Conservation (phyloP, 2,888 invertebrate genomes). For the Schizotus pectinicornis region DNA sequence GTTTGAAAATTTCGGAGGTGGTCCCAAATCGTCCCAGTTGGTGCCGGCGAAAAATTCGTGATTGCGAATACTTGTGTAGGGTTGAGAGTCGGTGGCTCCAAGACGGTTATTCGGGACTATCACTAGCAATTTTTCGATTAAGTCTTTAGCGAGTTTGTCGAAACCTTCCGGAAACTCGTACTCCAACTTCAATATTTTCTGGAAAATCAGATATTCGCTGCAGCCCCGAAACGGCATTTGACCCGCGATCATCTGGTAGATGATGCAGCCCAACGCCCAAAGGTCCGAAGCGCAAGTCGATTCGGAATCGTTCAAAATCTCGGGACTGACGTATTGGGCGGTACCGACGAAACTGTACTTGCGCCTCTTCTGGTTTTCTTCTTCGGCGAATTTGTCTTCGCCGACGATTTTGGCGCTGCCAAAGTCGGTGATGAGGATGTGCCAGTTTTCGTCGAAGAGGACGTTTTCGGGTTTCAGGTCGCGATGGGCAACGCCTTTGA, state of each 20-base stretch:
- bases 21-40: slow-evolving; percentile 82
- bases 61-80: slow-evolving; percentile 81
- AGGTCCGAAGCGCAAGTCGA: slow-evolving; percentile 85
- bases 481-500: slow-evolving; percentile 88
- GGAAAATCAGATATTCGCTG: slow-evolving; percentile 95
- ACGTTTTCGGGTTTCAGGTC: slow-evolving; percentile 99
- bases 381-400: slow-evolving; percentile 48
- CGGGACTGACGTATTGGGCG: slow-evolving; percentile 98
- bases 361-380: slow-evolving; percentile 61
- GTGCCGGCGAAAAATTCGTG: slow-evolving; percentile 88
- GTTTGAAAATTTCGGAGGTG: slow-evolving; percentile 83
- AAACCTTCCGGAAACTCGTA: slow-evolving; percentile 95
- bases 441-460: slow-evolving; percentile 92
- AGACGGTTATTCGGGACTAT: slow-evolving; percentile 80
- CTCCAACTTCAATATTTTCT: slow-evolving; percentile 89
- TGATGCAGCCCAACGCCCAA: slow-evolving; percentile 97
- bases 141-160: slow-evolving; percentile 81
- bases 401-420: slow-evolving; percentile 90
- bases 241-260: slow-evolving; percentile 97
- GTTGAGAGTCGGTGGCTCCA: slow-evolving; percentile 77
- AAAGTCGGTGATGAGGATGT: slow-evolving; percentile 96
- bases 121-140: slow-evolving; percentile 85
- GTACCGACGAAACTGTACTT: slow-evolving; percentile 95
- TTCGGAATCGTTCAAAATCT: slow-evolving; percentile 83
- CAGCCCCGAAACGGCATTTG: slow-evolving; percentile 71